phyloP scores from a whole-genome alignment of 2,797 vertebrate species.

The Iguana delicatissima region DNA sequence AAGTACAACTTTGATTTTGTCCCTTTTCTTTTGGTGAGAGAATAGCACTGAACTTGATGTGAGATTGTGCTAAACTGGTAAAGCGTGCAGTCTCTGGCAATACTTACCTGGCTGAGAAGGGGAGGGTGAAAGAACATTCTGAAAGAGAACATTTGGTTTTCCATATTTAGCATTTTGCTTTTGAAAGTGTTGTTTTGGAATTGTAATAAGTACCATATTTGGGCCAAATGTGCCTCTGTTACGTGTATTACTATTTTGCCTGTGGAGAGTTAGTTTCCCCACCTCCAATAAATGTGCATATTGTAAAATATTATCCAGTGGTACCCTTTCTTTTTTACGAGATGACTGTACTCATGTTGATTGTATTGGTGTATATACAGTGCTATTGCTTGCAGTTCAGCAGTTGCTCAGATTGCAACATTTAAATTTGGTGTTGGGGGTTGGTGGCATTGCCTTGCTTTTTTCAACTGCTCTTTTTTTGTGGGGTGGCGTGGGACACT shows the following conservation, averaged over 20 bases:
- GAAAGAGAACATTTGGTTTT: constrained; percentile 60
- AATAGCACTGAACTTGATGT: constrained; percentile 75
- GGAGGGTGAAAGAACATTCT: constrained; percentile 58
- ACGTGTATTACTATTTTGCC: constrained; percentile 64
- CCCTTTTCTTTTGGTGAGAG: constrained; percentile 57
- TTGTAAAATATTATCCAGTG: constrained; percentile 74
- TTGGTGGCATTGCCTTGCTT: constrained; percentile 19
- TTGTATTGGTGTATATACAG: constrained; percentile 69
- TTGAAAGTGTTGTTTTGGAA: constrained; percentile 68
- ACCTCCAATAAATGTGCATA: constrained; percentile 77
- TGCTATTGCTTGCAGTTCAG: constrained; percentile 69
- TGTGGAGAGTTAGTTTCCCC: constrained; percentile 71
- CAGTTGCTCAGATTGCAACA: constrained; percentile 55
- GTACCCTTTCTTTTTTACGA: constrained; percentile 76
- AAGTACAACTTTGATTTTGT: constrained; percentile 70
- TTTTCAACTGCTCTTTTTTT: constrained; percentile 65
- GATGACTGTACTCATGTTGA: constrained; percentile 46
- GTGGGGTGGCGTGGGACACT: constrained; percentile 38
- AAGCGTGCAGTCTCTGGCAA: constrained; percentile 68
- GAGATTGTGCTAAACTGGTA: constrained; percentile 62
- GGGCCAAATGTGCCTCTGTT: constrained; percentile 67
- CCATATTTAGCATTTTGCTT: constrained; percentile 67
- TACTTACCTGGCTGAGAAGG: constrained; percentile 59
- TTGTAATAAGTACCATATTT: constrained; percentile 62
- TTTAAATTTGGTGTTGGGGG: constrained; percentile 64